phyloP scores from a whole-genome alignment of 2,113 vertebrate genomes.

The Hypanus sabinus region DNA sequence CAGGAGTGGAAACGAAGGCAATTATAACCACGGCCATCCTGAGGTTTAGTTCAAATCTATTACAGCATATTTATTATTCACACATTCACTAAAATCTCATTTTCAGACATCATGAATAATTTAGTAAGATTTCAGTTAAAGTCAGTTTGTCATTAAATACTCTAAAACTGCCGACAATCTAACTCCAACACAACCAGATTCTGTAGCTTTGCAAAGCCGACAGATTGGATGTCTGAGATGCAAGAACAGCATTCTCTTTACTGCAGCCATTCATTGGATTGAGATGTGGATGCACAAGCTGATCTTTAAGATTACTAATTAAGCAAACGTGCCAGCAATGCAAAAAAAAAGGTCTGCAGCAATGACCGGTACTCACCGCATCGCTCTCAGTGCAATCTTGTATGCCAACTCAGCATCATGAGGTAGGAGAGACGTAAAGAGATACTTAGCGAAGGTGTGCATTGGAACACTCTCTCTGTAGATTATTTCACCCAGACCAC shows the following conservation, averaged over 20 bases:
- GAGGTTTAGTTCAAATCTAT: slow-evolving; percentile 46
- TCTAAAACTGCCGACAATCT: slow-evolving; percentile 42
- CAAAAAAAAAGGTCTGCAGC: slow-evolving; percentile 14
- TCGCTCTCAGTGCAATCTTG: slow-evolving; percentile 94
- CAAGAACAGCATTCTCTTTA: slow-evolving; percentile 29
- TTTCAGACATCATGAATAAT: slow-evolving; percentile 56
- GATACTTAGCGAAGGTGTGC: slow-evolving; percentile 99
- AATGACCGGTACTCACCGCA: slow-evolving; percentile 71
- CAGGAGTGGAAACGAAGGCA: slow-evolving; percentile 37
- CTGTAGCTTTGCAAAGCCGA: neutral
- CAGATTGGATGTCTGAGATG: slow-evolving; percentile 25
- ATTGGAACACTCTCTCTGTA: slow-evolving; percentile 97
- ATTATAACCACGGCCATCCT: slow-evolving; percentile 39
- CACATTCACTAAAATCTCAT: slow-evolving; percentile 49
- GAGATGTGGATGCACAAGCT: neutral
- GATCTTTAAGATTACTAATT: slow-evolving; percentile 9
- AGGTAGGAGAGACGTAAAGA: slow-evolving; percentile 97
- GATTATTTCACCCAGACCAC: slow-evolving; percentile 85
- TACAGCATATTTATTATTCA: slow-evolving; percentile 55
- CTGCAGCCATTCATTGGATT: neutral
- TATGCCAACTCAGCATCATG: slow-evolving; percentile 94
- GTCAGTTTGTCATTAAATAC: slow-evolving; percentile 57
- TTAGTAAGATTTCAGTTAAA: slow-evolving; percentile 56
- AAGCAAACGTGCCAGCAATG: neutral
- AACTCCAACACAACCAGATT: slow-evolving; percentile 6